Percentiles rank a stretch among this genome's conserved stretches.
These are phyloP conservation scores for Tetramorium simillimum DNA, from an alignment of 1,140 invertebrate species.

Conservation along the genomic window DNA sequence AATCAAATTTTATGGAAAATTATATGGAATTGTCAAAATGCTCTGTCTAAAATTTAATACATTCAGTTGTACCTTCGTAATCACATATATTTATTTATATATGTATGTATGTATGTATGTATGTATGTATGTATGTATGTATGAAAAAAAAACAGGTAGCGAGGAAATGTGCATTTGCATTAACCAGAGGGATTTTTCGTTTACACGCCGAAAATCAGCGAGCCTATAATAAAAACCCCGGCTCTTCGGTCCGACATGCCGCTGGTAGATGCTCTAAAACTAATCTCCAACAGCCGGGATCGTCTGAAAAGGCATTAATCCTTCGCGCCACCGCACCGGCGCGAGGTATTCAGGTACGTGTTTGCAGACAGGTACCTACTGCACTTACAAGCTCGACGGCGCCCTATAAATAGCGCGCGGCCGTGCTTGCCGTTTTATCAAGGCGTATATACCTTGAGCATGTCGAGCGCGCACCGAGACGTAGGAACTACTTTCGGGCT, in stretches of 20 bases:
- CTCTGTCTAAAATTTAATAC: neutral
- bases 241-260: neutral
- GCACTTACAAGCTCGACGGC: conserved; percentile 58
- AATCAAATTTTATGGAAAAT: neutral
- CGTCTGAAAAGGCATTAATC: conserved; percentile 69
- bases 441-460: conserved; percentile 11
- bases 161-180: neutral
- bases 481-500: conserved; percentile 53
- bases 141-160: too few species aligned
- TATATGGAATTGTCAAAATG: neutral
- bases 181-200: conserved; percentile 8
- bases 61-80: neutral
- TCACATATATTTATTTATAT: neutral
- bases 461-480: neutral
- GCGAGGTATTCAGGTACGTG: conserved; percentile 65
- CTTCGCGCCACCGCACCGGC: conserved; percentile 52
- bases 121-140: neutral
- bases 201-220: conserved; percentile 5
- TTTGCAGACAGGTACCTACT: conserved; percentile 68
- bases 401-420: conserved; percentile 58
- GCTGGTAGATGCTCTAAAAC: conserved; percentile 46
- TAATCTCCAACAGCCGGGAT: conserved; percentile 56
- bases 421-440: conserved; percentile 48
- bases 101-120: too few species aligned
- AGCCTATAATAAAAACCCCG: neutral